Conservation (phyloP, 2,113 vertebrate species). For the Oplegnathus fasciatus region DNA sequence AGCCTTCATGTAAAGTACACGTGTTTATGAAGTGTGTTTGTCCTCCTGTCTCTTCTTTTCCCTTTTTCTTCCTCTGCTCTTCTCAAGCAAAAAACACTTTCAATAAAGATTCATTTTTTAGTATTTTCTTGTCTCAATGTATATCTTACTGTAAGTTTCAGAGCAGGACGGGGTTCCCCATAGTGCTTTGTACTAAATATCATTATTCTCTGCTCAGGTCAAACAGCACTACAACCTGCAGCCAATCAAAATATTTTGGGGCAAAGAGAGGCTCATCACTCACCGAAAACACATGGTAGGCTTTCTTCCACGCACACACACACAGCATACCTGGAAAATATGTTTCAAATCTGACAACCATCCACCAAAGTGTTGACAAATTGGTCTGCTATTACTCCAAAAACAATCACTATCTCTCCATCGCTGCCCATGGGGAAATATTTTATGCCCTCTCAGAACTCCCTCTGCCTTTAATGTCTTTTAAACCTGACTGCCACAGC, state of each 20-base stretch:
- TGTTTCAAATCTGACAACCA: constrained; percentile 32
- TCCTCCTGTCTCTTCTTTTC: constrained; percentile 15
- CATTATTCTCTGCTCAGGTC: constrained; percentile 21
- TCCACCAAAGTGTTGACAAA: constrained; percentile 60
- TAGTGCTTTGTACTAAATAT: not conserved
- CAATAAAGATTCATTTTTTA: not conserved
- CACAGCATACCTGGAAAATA: constrained; percentile 54
- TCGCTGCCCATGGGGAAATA: constrained; percentile 32
- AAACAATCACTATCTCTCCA: constrained; percentile 43
- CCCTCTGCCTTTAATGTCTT: constrained; percentile 25
- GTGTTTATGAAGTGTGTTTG: constrained; percentile 34
- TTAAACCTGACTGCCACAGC: constrained; percentile 25
- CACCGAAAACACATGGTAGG: constrained; percentile 39
- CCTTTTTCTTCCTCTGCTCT: not conserved
- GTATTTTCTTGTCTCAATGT: not conserved
- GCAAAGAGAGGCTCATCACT: constrained; percentile 50
- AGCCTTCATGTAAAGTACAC: constrained; percentile 40
- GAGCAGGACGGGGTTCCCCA: not conserved
- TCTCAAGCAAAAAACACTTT: not conserved
- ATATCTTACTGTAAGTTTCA: not conserved
- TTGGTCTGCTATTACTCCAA: constrained; percentile 27
- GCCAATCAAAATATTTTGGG: constrained; percentile 70
- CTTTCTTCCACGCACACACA: constrained; percentile 26
- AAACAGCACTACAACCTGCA: constrained; percentile 15
- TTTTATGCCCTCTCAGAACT: constrained; percentile 24